These are phyloP conservation scores for Machimus atricapillus DNA, from an alignment of 2,888 invertebrate species.

Conservation along the genomic window DNA sequence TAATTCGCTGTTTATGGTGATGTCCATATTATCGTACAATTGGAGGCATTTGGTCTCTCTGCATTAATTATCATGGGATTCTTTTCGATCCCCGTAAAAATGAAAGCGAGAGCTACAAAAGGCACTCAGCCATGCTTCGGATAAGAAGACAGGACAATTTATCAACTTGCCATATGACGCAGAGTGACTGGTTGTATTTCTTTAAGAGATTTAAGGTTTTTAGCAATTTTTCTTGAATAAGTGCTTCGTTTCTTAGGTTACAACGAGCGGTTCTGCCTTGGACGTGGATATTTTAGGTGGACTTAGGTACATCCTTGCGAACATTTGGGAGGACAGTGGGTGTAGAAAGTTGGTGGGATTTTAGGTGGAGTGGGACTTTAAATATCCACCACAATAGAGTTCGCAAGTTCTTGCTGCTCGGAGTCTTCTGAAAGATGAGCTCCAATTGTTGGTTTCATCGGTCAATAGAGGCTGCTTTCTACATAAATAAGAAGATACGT, in stretches of 20 bases:
- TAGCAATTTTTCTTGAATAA: not conserved
- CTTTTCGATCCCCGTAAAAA: not conserved
- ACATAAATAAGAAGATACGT: not conserved
- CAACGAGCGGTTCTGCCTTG: not conserved
- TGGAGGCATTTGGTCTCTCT: not conserved
- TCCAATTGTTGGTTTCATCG: not conserved
- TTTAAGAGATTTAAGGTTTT: not conserved
- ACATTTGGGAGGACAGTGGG: not conserved
- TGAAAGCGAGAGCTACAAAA: conserved; percentile 7
- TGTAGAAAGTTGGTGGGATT: not conserved
- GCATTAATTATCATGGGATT: conserved; percentile 9
- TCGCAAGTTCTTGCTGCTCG: not conserved
- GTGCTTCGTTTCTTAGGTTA: not conserved
- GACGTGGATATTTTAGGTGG: not conserved
- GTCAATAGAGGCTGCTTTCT: not conserved
- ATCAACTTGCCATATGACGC: conserved; percentile 18
- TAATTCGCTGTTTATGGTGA: not conserved
- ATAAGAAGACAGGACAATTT: conserved; percentile 13
- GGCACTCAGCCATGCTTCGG: conserved; percentile 7
- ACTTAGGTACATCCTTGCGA: not conserved
- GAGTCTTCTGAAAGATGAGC: not conserved
- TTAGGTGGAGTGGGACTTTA: not conserved
- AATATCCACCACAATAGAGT: not conserved
- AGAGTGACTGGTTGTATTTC: not conserved
- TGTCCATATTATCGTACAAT: not conserved